Percentiles rank a stretch among this genome's conserved stretches.
Evolutionary conservation across 2,113 vertebrate species (phyloP).

Genomic region (Dinomys branickii): DNA sequence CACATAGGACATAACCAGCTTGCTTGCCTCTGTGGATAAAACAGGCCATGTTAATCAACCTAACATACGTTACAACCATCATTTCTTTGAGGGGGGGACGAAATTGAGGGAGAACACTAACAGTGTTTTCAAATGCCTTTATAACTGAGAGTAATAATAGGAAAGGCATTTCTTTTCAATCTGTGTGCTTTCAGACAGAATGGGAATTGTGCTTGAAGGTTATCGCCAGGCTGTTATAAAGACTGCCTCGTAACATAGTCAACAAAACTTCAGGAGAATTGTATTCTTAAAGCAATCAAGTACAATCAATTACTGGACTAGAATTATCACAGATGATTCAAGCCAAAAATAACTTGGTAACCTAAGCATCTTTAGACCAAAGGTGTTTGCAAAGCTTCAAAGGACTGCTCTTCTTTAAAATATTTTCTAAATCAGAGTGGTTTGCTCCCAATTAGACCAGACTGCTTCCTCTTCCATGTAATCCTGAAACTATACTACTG

Average conservation of each 20-base stretch:
- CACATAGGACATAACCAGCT: constrained; percentile 99
- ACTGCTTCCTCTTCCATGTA: neutral
- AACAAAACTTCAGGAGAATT: neutral
- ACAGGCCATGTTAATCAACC: neutral
- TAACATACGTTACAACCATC: neutral
- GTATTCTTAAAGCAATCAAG: constrained; percentile 8
- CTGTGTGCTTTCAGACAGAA: constrained; percentile 6
- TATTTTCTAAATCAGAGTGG: neutral
- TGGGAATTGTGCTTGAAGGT: neutral
- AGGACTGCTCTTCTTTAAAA: constrained; percentile 2
- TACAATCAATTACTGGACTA: neutral
- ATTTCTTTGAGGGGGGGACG: neutral
- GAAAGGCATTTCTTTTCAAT: neutral
- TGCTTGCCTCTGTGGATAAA: constrained; percentile 94
- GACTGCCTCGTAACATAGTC: neutral
- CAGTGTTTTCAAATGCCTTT: neutral
- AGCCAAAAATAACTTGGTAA: constrained; percentile 10
- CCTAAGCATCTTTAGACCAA: neutral
- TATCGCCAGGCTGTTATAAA: constrained; percentile 7
- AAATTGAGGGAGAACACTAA: neutral
- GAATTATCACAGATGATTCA: neutral
- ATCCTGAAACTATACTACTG: neutral
- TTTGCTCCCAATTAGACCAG: neutral
- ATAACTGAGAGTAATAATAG: neutral
- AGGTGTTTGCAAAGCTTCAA: neutral